Conservation (phyloP, 2,888 invertebrate genomes). For the Drosophila niveifrons region DNA sequence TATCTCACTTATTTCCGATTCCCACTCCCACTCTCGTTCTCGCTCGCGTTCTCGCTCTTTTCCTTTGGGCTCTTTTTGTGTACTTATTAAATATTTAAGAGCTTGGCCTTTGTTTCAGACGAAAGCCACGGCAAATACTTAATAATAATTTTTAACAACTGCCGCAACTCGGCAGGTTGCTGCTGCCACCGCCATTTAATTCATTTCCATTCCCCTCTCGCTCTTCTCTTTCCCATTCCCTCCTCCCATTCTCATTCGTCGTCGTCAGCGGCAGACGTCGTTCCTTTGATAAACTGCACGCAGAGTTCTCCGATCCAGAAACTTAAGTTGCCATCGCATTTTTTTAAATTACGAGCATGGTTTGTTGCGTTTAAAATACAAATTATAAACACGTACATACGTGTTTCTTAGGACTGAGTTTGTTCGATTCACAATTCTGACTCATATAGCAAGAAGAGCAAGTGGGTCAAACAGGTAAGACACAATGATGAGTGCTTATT, state of each 20-base stretch:
- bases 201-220: conserved; percentile 46
- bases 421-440: conserved; percentile 46
- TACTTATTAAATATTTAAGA: conserved; percentile 80
- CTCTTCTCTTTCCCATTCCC: too few relatives aligned
- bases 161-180: conserved; percentile 64
- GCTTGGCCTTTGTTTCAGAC: conserved; percentile 76
- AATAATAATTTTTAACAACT: conserved; percentile 75
- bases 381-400: conserved; percentile 49
- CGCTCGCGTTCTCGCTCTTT: conserved; percentile 17
- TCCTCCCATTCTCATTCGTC: too few relatives aligned
- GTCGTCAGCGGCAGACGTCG: conserved; percentile 7
- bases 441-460: conserved; percentile 48
- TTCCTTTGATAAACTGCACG: conserved; percentile 71
- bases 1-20: background rate
- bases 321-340: conserved; percentile 43
- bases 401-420: conserved; percentile 28
- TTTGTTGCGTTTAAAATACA: conserved; percentile 74
- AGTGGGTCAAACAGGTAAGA: conserved; percentile 73
- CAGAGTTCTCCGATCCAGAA: conserved; percentile 30
- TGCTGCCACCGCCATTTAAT: conserved; percentile 48
- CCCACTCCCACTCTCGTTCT: background rate
- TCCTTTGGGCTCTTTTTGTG: conserved; percentile 59
- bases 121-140: conserved; percentile 71
- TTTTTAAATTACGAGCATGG: conserved; percentile 62
- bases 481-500: conserved; percentile 72